Base-by-base conservation (phyloP, 2,888 invertebrate genomes). In the Epicampocera succincta region DNA sequence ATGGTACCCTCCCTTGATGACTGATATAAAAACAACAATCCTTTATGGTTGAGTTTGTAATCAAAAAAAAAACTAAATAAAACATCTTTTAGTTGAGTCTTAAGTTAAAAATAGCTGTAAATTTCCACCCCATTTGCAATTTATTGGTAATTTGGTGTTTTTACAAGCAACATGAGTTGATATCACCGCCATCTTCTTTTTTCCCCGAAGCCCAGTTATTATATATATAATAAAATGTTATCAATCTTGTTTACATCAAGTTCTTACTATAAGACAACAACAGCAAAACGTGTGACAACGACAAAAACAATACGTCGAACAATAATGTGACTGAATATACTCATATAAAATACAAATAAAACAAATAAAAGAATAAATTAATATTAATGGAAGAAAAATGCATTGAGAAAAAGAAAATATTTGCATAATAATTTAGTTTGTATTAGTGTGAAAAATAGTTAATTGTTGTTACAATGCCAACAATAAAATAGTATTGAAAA, bases 351-450 rank as follows among this genome's bases (percentile, higher is more conserved):
- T 0, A 42, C 42, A 61, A 42, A 33, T 29, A 73, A 42, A 44
- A 15, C 33, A 9, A 33, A 54, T 29, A 9, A 38, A n/a, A 65
- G 8, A 44, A 63, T 73, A 61, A 71, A 75, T 75, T 29, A 15
- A 58, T 50, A 60, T 73, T 66, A 72, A 44, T 72, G n/a, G 65
- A 75, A 58, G 42, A 15, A 33, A 50, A 65, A 33, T 60, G 5
- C 9, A 61, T 6, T 33, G 33, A 33, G 56, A 15, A 52, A 40
- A 44, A 25, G 8, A 15, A 17, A 38, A 68, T 54, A 72, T 81
- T 81, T 77, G 40, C 63, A 77, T 73, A 56, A 54, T 68, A 56
- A 52, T 73, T 74, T 63, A 69, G 56, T 81, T 77, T 74, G 50
- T 69, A 25, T 69, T 38, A 65, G 73, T 73, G 68, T 61, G 11